These are phyloP conservation scores for Listronotus oregonensis DNA, from an alignment of 1,140 invertebrate genomes.

Conservation along the genomic window DNA sequence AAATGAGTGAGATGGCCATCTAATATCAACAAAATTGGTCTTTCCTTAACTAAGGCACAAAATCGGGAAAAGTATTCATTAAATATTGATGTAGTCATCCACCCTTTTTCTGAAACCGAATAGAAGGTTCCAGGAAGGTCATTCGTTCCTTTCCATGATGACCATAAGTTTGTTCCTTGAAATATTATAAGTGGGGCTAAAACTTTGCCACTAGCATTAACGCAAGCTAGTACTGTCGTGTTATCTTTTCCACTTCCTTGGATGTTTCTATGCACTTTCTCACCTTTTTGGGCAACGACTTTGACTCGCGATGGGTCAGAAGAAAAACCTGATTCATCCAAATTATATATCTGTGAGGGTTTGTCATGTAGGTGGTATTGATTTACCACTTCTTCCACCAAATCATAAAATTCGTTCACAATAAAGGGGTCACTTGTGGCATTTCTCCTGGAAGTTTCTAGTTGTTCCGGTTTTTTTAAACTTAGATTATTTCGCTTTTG, in stretches of 20 bases:
- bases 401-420: not conserved
- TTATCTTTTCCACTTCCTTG: conserved; percentile 23
- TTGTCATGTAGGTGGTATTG: not conserved
- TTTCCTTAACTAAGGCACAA: not conserved
- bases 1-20: conserved; percentile 4
- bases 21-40: not conserved
- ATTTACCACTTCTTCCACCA: not conserved
- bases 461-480: conserved; percentile 18
- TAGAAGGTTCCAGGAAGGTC: not conserved
- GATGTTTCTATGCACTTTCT: conserved; percentile 20
- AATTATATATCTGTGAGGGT: conserved; percentile 8
- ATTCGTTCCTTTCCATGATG: not conserved
- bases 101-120: not conserved
- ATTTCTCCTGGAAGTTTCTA: conserved; percentile 1
- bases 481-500: conserved; percentile 14
- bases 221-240: conserved; percentile 17
- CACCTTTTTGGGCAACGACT: conserved; percentile 2
- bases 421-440: not conserved
- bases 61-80: not conserved
- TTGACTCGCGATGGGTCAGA: conserved; percentile 14
- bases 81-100: not conserved
- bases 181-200: conserved; percentile 30
- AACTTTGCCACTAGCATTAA: conserved; percentile 7
- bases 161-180: conserved; percentile 20
- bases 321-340: conserved; percentile 19